These are phyloP conservation scores for Pomatorhinus ruficollis DNA, from an alignment of 2,113 vertebrate genomes.

Conservation along the genomic window DNA sequence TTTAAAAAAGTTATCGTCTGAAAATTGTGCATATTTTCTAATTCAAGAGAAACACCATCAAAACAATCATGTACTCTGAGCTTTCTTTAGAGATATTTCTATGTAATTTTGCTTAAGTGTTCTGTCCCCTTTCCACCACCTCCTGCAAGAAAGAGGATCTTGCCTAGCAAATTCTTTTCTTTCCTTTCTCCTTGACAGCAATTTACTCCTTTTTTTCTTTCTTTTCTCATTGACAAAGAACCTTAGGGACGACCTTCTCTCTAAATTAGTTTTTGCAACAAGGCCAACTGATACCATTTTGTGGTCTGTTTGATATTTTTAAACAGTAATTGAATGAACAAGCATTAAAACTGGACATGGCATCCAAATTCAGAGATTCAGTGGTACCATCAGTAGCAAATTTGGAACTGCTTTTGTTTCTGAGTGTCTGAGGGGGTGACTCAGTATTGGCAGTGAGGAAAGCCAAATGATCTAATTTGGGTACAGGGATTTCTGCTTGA, in stretches of 20 bases:
- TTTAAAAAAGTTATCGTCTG: neutral
- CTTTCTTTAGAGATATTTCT: neutral
- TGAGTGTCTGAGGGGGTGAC: neutral
- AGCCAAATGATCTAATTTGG: constrained; percentile 9
- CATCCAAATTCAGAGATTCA: neutral
- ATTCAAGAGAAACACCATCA: neutral
- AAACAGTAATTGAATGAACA: neutral
- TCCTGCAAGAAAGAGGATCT: neutral
- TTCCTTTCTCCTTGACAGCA: neutral
- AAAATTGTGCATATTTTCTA: neutral
- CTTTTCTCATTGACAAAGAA: neutral
- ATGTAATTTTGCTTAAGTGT: neutral
- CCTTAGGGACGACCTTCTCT: neutral
- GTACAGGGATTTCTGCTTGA: neutral
- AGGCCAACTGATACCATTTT: neutral
- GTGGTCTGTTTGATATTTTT: neutral
- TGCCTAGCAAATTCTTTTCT: neutral
- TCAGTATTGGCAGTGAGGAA: neutral
- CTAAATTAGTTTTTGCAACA: neutral
- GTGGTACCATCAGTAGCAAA: neutral
- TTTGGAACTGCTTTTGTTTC: neutral
- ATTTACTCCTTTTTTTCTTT: neutral
- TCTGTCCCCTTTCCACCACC: neutral
- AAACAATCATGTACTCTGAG: fast-evolving
- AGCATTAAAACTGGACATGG: neutral